Conservation (phyloP, 1,140 invertebrate species). For the Neodiprion virginianus region DNA sequence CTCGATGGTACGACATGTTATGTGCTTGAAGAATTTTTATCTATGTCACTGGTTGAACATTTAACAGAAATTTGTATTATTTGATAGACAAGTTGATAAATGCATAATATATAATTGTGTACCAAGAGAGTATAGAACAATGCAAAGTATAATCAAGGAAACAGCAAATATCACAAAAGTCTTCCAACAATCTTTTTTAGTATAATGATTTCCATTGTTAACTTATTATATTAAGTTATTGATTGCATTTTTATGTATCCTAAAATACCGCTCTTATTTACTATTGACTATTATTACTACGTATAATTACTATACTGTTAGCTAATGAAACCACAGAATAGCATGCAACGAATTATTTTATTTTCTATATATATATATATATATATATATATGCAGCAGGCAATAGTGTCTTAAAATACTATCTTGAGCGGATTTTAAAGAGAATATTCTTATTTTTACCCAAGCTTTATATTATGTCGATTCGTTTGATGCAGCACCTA, state of each 20-base stretch:
- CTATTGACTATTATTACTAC: not conserved
- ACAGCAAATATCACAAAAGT: constrained; percentile 51
- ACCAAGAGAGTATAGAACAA: constrained; percentile 2
- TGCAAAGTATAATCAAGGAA: constrained; percentile 13
- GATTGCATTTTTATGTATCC: not conserved
- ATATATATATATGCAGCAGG: not conserved
- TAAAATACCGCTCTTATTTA: not conserved
- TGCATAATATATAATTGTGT: constrained; percentile 8
- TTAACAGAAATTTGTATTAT: not conserved
- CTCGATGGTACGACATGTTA: not conserved
- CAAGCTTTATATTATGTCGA: not conserved
- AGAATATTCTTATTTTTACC: not conserved
- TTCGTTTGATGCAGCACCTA: not conserved
- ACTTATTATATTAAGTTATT: constrained; percentile 11
- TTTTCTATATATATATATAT: not conserved
- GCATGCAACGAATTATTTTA: constrained; percentile 9
- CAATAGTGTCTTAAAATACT: not conserved
- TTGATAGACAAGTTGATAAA: not conserved
- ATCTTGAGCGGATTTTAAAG: not conserved
- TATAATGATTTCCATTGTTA: constrained; percentile 13
- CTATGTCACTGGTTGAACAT: not conserved
- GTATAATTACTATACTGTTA: constrained; percentile 4
- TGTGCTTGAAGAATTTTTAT: not conserved
- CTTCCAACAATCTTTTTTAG: constrained; percentile 37
- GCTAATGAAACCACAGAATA: constrained; percentile 6